Percentiles rank a stretch among this genome's conserved stretches.
Conservation (phyloP, 2,797 vertebrate genomes). For the Acipenser transmontanus region DNA sequence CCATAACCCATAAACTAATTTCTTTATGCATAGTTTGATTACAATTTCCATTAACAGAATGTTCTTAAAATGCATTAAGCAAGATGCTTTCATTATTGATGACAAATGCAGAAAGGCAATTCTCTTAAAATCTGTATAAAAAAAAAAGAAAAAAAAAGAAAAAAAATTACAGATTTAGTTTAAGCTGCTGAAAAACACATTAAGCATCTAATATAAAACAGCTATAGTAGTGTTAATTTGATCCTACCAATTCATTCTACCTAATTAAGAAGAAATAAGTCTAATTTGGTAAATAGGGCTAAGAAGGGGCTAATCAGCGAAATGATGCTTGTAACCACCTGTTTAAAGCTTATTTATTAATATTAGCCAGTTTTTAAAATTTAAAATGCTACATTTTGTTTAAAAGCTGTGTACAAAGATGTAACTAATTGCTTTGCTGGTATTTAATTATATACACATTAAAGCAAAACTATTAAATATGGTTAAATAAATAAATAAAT, state of each 20-base stretch:
- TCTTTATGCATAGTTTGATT: no score
- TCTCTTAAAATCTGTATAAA: constrained; percentile 30
- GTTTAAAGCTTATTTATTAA: constrained; percentile 37
- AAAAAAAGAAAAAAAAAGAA: no score
- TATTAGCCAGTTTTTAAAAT: constrained; percentile 8
- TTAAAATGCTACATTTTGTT: background rate
- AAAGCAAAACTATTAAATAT: no score
- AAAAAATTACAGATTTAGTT: constrained; percentile 15
- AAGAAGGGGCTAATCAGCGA: constrained; percentile 32
- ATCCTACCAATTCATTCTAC: constrained; percentile 34
- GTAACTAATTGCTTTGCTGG: no score
- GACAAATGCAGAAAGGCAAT: constrained; percentile 22
- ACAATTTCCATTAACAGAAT: no score
- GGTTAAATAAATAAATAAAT: no score
- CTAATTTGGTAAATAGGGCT: constrained; percentile 31
- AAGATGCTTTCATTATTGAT: background rate
- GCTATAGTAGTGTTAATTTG: constrained; percentile 29
- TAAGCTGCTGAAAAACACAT: constrained; percentile 22
- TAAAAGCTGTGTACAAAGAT: background rate
- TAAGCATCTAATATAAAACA: constrained; percentile 31
- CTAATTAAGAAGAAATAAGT: constrained; percentile 35
- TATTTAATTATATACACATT: no score
- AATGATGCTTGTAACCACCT: constrained; percentile 28
- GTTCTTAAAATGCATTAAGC: no score
- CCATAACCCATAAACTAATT: no score